Conservation (phyloP, 2,113 vertebrate genomes). For the Bombycilla garrulus region DNA sequence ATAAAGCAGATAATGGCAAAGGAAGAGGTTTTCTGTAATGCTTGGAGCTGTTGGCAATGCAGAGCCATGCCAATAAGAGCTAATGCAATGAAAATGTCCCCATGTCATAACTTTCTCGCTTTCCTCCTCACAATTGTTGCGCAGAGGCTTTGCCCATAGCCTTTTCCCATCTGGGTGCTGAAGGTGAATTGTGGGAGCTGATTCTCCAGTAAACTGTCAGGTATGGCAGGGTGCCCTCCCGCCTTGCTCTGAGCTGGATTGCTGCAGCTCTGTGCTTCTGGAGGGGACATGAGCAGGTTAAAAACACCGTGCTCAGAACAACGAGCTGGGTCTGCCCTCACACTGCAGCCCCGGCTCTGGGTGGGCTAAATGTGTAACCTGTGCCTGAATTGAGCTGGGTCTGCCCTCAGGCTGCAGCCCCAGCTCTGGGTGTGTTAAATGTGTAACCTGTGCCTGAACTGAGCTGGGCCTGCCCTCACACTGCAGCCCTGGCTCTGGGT, state of each 20-base stretch:
- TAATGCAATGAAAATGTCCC: background rate
- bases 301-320: background rate
- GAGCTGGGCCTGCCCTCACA: background rate
- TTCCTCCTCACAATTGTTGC: background rate
- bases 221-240: rapidly evolving
- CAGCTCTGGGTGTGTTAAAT: background rate
- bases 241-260: background rate
- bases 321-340: background rate
- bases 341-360: background rate
- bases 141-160: background rate
- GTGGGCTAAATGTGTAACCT: rapidly evolving
- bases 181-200: background rate
- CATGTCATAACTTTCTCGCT: background rate
- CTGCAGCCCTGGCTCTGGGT: background rate
- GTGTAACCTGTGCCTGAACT: background rate
- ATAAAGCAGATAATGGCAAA: background rate
- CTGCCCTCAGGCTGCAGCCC: background rate
- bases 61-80: background rate
- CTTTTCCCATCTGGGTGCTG: background rate
- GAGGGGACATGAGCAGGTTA: background rate
- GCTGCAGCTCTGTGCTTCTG: background rate
- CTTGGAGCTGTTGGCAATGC: background rate
- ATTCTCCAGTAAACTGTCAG: background rate
- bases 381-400: background rate
- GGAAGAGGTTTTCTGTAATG: background rate